These are phyloP conservation scores for Myripristis jacobus DNA, from an alignment of 2,797 vertebrate genomes.

Conservation along the genomic window DNA sequence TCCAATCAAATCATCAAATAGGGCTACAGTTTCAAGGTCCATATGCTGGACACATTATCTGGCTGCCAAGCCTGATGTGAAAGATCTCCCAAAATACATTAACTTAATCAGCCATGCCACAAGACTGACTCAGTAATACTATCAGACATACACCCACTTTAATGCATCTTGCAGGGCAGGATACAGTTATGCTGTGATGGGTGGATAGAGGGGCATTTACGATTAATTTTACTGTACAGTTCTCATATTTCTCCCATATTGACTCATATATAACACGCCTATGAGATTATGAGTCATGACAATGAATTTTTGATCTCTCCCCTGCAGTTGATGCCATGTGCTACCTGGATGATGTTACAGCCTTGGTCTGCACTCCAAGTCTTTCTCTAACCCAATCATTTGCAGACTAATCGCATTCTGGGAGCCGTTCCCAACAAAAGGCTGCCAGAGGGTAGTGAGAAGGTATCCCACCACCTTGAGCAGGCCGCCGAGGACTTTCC, in stretches of 20 bases:
- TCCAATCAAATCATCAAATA: conserved; percentile 41
- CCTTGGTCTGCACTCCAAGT: conserved; percentile 52
- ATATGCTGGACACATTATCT: conserved; percentile 74
- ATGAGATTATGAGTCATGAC: conserved; percentile 65
- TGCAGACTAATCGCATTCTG: conserved; percentile 81
- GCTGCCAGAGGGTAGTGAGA: conserved; percentile 42
- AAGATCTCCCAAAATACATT: conserved; percentile 63
- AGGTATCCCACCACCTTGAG: conserved; percentile 35
- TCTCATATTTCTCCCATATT: conserved; percentile 56
- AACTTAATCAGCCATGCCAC: conserved; percentile 69
- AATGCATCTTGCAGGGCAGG: conserved; percentile 59
- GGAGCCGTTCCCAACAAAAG: conserved; percentile 61
- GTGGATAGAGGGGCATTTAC: conserved; percentile 50
- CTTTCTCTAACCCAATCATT: conserved; percentile 75
- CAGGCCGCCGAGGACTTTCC: neutral
- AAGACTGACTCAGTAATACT: conserved; percentile 69
- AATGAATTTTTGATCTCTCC: conserved; percentile 54
- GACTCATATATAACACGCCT: conserved; percentile 62
- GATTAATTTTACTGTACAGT: conserved; percentile 57
- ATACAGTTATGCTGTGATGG: conserved; percentile 51
- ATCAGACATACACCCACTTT: conserved; percentile 57
- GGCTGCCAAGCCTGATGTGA: conserved; percentile 44
- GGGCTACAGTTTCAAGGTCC: conserved; percentile 61
- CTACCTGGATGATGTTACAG: conserved; percentile 74
- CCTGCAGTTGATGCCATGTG: conserved; percentile 50